These are phyloP conservation scores for Cydia fagiglandana DNA, from an alignment of 1,140 invertebrate species.

Conservation along the genomic window DNA sequence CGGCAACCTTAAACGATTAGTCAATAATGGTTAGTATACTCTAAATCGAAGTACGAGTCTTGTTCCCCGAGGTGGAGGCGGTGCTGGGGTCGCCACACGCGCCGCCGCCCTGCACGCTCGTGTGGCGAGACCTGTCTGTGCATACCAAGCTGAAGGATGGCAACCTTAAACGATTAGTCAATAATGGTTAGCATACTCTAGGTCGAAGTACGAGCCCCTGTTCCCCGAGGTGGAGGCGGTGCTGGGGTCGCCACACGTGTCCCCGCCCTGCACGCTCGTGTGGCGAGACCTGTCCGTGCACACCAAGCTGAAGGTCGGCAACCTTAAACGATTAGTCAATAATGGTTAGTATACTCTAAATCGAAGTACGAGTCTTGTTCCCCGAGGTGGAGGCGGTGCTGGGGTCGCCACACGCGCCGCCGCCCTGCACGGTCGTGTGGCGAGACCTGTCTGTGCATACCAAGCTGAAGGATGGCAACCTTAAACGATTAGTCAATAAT, in stretches of 20 bases:
- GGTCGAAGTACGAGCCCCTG: constrained; percentile 42
- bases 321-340: constrained; percentile 85
- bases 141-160: constrained; percentile 80
- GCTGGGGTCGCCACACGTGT: constrained; percentile 48
- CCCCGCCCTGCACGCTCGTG: constrained; percentile 82
- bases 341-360: constrained; percentile 50
- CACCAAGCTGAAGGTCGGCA: constrained; percentile 77
- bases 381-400: constrained; percentile 59
- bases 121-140: constrained; percentile 87
- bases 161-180: constrained; percentile 84
- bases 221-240: constrained; percentile 59
- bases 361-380: constrained; percentile 46
- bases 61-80: constrained; percentile 57
- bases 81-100: constrained; percentile 50
- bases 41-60: constrained; percentile 40
- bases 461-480: constrained; percentile 74
- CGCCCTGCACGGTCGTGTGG: constrained; percentile 85
- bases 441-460: constrained; percentile 86
- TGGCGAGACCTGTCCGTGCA: constrained; percentile 88
- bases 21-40: constrained; percentile 82
- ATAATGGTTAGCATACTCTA: constrained; percentile 63
- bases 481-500: constrained; percentile 86
- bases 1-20: constrained; percentile 82
- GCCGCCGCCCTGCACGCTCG: constrained; percentile 81
- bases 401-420: constrained; percentile 47